Base-by-base conservation (phyloP, 2,113 vertebrate genomes). In the Misgurnus anguillicaudatus region DNA sequence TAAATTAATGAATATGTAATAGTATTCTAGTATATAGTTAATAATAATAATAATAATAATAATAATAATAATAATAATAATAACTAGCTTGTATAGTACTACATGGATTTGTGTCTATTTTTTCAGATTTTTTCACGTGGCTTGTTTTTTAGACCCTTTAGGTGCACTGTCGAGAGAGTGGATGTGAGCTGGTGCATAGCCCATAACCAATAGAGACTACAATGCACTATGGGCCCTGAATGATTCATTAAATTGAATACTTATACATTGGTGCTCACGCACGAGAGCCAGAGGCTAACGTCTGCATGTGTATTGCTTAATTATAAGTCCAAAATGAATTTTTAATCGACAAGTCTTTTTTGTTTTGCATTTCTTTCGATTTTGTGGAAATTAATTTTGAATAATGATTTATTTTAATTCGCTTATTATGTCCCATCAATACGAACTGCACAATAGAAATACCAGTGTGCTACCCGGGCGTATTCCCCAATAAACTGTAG, bases 401-500 rank as follows among this genome's bases (percentile, higher is more conserved):
- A 58, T n/a, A 31, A 53, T 61, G 60, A 80, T 84, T 77, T 66
- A 75, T 80, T 84, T 82, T 67, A 77, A 78, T 83, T 74, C 69
- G 36, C 42, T 39, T 77, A 81, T 69, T 81, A 57, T 39, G 4
- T 67, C 24, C 24, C 24, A 31, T 31, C 24, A 31, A 31, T 31
- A 68, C 77, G 74, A 53, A 42, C 45, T 74, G 51, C 17, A 55
- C 66, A 63, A 82, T 19, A 87, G 85, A 90, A 87, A 89, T 87
- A 85, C 84, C 65, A 41, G 88, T 91, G 88, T 90, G 81, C 87
- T 86, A 82, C 67, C 85, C 82, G 91, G 92, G 92, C 92, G 78
- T 65, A 78, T 83, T 91, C 92, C 92, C 93, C 91, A 88, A 90
- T 86, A 91, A 93, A 92, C 90, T 87, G 85, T 84, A 60, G 48